phyloP scores from a whole-genome alignment of 1,140 invertebrate genomes.

The Hetaerina americana region DNA sequence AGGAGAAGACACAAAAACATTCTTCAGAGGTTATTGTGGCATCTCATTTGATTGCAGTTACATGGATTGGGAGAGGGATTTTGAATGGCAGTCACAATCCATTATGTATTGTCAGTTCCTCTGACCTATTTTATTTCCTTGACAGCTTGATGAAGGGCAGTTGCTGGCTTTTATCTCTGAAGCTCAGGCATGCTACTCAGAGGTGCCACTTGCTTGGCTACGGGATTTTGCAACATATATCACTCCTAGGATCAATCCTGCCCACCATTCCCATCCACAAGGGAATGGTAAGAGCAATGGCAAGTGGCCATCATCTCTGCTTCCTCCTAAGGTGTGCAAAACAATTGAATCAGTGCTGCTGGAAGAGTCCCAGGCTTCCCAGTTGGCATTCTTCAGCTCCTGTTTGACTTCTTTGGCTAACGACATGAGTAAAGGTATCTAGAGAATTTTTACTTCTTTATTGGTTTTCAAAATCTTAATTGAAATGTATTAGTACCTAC shows the following conservation, averaged over 20 bases:
- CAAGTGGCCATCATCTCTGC: neutral
- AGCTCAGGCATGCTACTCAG: constrained; percentile 41
- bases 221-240: neutral
- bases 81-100: too few species aligned
- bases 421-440: constrained; percentile 44
- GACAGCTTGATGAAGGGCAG: constrained; percentile 42
- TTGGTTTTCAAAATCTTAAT: too few species aligned
- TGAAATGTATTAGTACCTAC: too few species aligned
- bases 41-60: too few species aligned
- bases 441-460: too few species aligned
- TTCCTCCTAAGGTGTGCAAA: neutral
- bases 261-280: neutral
- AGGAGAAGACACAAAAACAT: constrained; percentile 45
- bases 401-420: constrained; percentile 47
- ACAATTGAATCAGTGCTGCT: neutral
- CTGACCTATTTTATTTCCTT: constrained; percentile 21
- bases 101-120: too few species aligned
- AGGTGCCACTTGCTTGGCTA: constrained; percentile 44
- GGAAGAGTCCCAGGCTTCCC: neutral
- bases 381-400: constrained; percentile 47
- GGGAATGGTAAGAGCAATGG: neutral
- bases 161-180: constrained; percentile 35
- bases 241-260: neutral
- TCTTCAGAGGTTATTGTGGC: constrained; percentile 32
- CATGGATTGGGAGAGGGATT: too few species aligned